Percentiles rank a stretch among this genome's conserved stretches.
phyloP scores from a whole-genome alignment of 2,113 vertebrate genomes.

The Dicrurus megarhynchus region DNA sequence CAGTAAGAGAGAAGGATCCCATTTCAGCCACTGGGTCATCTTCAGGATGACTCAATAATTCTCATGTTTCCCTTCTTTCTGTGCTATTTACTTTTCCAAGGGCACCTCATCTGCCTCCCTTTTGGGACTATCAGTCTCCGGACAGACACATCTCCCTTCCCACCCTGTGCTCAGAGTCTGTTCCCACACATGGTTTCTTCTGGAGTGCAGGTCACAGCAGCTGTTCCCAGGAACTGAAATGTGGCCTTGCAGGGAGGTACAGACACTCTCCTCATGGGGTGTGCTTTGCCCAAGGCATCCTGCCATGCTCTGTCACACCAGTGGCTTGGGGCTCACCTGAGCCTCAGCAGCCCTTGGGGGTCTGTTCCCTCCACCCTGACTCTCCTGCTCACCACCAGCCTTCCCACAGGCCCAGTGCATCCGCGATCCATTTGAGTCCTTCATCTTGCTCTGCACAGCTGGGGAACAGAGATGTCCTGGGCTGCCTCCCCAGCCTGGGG shows the following conservation, averaged over 20 bases:
- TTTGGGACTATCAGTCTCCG: not conserved
- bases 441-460: not conserved
- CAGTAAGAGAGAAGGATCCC: not conserved
- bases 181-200: not conserved
- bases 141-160: not conserved
- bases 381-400: not conserved
- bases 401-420: not conserved
- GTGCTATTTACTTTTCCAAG: not conserved
- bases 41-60: not conserved
- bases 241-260: not conserved
- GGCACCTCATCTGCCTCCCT: not conserved
- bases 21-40: not conserved
- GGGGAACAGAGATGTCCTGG: not conserved
- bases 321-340: fast-evolving
- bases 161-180: not conserved
- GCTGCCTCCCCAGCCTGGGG: not conserved
- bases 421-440: fast-evolving
- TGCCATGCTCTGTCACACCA: not conserved
- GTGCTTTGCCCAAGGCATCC: not conserved
- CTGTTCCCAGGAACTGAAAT: not conserved
- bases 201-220: not conserved
- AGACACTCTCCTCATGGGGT: fast-evolving
- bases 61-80: not conserved
- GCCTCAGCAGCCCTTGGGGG: not conserved
- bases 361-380: not conserved